Evolutionary conservation across 2,113 vertebrate species (phyloP), one percentile per base, ranked within the genome.

Genomic region (Alethe diademata): DNA sequence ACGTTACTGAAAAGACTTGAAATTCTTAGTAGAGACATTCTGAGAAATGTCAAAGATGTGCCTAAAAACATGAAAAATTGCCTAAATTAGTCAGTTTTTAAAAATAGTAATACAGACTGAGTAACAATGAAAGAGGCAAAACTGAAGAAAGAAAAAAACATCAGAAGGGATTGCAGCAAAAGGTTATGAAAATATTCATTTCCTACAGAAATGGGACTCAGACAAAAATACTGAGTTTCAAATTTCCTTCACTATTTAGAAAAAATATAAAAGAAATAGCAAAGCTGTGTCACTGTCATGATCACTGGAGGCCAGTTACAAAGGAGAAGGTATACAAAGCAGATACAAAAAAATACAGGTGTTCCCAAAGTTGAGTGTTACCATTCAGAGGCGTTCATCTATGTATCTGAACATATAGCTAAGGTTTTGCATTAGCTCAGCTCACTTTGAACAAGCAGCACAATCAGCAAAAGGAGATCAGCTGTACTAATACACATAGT

Each of bases 401-500:
- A 3, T 0, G 3, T 6, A 43, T 35, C 33, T 53, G 45, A 90
- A 73, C 12, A 7, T 6, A 48, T 0, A 50, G 50, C 36, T 53
- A n/a, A 65, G 31, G 48, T 36, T 40, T 61, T n/a, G 31, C n/a
- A 58, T 7, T 9, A 73, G 24, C 71, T 75, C 67, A 48, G 86
- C 72, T 76, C 76, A 6, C 61, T 86, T 14, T 29, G 47, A 89
- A 58, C 45, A 50, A 54, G 67, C 19, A 88, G 78, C 36, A 79
- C 29, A 4, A 79, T 11, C 45, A 58, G 50, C 57, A 91, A 57
- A 72, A 53, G 54, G 26, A 87, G 51, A 69, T 76, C 45, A 67
- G 48, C 38, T 69, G 35, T 17, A 62, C 20, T 25, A 64, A 75
- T 7, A 69, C 0, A 48, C 19, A 17, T 82, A 57, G 78, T 66